Base-by-base conservation (phyloP, 2,797 vertebrate genomes). In the Tapera naevia region DNA sequence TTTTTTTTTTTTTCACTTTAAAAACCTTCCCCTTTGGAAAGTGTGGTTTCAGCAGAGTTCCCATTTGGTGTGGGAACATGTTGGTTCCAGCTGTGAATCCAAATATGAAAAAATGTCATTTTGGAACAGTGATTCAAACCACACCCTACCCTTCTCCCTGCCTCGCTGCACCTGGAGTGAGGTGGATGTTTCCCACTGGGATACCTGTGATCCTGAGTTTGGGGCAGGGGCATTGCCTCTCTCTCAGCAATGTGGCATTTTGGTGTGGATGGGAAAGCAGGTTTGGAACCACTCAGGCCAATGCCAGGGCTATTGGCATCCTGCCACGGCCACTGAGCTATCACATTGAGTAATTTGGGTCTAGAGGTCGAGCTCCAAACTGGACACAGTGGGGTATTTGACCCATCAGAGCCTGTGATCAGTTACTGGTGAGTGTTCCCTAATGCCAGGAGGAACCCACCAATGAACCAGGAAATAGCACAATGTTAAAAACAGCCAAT, bases 1-100 rank as follows among this genome's bases (percentile, higher is more conserved):
- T 57, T 73, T 76, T 46, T 46, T 46, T 46, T 61, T 39, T 48
- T 46, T 70, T 23, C 2, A 32, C 85, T 89, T 27, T 8, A 67
- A 93, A 93, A 88, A 89, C 82, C 2, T 71, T 74, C 60, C 46
- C 51, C n/a, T 81, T 85, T 81, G 83, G 86, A 95, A 96, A 96
- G 94, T 71, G 90, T 90, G 92, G 88, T 95, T 96, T 90, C 78
- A 88, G 84, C 76, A 13, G 82, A 76, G 92, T 60, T 93, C 56
- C 62, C 57, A 4, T 50, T 85, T 94, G 88, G 91, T 82, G 90
- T 94, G 90, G 80, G 90, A 91, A 94, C 73, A 90, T 15, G 56
- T 53, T 72, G 70, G 30, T 89, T 96, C 83, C 75, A 80, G 75
- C 54, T 9, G 2, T 23, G 70, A 83, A 67, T 80, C 74, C 10